These are phyloP conservation scores for Armadillidium nasatum DNA, from an alignment of 1,140 invertebrate species.

Conservation along the genomic window DNA sequence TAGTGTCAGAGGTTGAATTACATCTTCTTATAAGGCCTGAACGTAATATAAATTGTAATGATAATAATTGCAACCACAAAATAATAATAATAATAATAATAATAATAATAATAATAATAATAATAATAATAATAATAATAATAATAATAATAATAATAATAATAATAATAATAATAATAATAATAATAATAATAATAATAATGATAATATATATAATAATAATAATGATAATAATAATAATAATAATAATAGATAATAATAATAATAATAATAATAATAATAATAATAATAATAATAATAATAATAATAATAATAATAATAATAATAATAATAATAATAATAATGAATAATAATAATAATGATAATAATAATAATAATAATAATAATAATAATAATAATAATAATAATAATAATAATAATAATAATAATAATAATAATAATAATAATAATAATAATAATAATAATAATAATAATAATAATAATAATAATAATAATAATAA, in stretches of 20 bases:
- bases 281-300: background rate
- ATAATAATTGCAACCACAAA: no score
- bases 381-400: constrained; percentile 10
- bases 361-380: constrained; percentile 11
- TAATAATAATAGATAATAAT: background rate
- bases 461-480: background rate
- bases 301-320: constrained; percentile 13
- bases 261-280: background rate
- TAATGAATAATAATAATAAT: constrained; percentile 18
- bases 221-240: background rate
- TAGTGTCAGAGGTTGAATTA: no score
- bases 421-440: background rate
- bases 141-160: constrained; percentile 1
- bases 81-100: no score
- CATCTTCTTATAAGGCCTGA: no score
- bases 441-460: constrained; percentile 7
- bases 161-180: constrained; percentile 7
- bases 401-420: constrained; percentile 9
- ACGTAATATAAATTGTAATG: no score
- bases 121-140: no score
- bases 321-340: constrained; percentile 3
- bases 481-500: background rate
- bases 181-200: background rate
- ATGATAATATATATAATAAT: no score
- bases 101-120: no score